Evolutionary conservation across 2,113 vertebrate species (phyloP), one percentile per base, ranked within the genome.

Genomic region (Carettochelys insculpta): DNA sequence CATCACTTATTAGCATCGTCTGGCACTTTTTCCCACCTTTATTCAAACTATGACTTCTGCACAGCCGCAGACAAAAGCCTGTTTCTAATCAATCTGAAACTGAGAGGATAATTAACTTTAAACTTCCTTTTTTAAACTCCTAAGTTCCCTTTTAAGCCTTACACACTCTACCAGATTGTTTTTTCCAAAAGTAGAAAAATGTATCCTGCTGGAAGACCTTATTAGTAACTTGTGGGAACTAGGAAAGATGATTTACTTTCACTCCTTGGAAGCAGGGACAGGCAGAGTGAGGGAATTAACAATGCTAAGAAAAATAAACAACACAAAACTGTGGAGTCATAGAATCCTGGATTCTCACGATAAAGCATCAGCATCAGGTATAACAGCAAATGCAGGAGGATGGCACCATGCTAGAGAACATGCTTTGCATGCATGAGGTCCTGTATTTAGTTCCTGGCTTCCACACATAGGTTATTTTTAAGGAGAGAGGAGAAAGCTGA

Each of bases 1-100:
- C 68, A 2, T 13, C 2, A 17, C 78, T 85, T 91, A 48, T 14
- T 82, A 93, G 48, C 24, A 87, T 1, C 4, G 5, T 82, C 29
- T 83, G 88, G 77, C 76, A n/a, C 43, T 29, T 76, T 90, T 89
- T 45, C 19, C 2, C 0, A 3, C 29, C 88, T 93, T 80, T 83
- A 1, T 14, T 82, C 11, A 65, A 0, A 47, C 85, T 41, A 11
- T 3, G 3, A 11, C 4, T 8, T 80, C 47, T 79, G 4, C n/a
- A n/a, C 45, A 6, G 29, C 6, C 43, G 24, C 68, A 87, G 4
- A 5, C 14, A 2, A 91, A 75, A 2, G 3, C 4, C 73, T 31
- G 29, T 22, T 3, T 31, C 85, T 77, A 82, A 3, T 82, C 45
- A 78, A 34, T 82, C 45, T 80, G 9, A 61, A 27, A 7, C 27